Conservation (phyloP, 2,888 invertebrate genomes). For the Drosophila fungiperda region DNA sequence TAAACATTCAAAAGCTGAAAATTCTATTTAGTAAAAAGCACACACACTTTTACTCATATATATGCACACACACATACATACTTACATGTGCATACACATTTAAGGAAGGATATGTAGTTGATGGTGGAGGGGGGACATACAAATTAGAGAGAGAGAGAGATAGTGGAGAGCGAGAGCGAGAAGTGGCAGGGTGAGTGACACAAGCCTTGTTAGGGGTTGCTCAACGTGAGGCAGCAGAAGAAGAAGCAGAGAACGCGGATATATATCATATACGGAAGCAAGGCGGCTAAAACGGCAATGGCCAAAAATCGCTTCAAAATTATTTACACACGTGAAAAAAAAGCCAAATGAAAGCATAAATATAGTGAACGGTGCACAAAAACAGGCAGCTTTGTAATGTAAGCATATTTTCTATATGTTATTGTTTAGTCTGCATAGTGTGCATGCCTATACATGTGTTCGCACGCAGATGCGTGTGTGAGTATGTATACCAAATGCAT, state of each 20-base stretch:
- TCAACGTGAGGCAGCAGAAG: slow-evolving; percentile 15
- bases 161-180: slow-evolving; percentile 3
- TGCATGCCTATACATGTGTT: slow-evolving; percentile 3
- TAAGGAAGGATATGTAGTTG: slow-evolving; percentile 10
- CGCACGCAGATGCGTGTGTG: slow-evolving; percentile 20
- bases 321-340: not conserved
- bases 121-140: not conserved
- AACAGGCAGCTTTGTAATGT: not conserved
- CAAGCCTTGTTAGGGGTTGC: slow-evolving; percentile 65
- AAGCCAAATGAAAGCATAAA: not conserved
- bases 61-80: not conserved
- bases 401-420: not conserved
- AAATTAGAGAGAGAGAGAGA: not conserved
- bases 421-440: slow-evolving; percentile 3
- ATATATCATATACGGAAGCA: slow-evolving; percentile 6
- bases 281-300: slow-evolving; percentile 27
- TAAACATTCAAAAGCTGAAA: not conserved
- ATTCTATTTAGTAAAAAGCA: not conserved
- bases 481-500: slow-evolving; percentile 69
- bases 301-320: slow-evolving; percentile 1
- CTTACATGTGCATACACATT: slow-evolving; percentile 7
- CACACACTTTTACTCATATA: not conserved
- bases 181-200: slow-evolving; percentile 73
- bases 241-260: slow-evolving; percentile 29
- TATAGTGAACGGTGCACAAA: not conserved